Conservation (phyloP, 2,888 invertebrate species). For the Furcula furcula region DNA sequence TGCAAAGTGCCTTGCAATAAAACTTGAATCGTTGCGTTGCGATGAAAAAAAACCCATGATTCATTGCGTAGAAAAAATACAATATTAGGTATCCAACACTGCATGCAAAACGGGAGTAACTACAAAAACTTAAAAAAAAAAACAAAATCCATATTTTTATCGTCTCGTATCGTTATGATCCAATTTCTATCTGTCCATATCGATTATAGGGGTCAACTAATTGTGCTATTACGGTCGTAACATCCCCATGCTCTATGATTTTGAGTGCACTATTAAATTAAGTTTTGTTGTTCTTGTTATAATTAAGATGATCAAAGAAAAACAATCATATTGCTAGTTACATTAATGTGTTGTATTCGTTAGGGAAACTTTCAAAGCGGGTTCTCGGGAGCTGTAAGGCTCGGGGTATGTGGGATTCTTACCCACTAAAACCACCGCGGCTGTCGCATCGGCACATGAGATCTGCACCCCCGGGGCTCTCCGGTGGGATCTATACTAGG, state of each 20-base stretch:
- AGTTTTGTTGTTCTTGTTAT: not conserved
- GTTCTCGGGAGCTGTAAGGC: too few relatives aligned
- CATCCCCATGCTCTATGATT: not conserved
- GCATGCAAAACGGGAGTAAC: not conserved
- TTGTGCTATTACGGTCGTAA: not conserved
- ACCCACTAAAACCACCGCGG: too few relatives aligned
- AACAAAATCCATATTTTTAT: not conserved
- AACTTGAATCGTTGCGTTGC: too few relatives aligned
- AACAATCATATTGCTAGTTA: too few relatives aligned
- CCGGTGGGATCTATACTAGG: too few relatives aligned
- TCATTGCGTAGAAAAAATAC: not conserved
- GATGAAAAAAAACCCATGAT: too few relatives aligned
- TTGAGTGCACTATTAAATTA: not conserved
- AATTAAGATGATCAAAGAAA: constrained; percentile 2
- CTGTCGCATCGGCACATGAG: too few relatives aligned
- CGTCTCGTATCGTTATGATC: not conserved
- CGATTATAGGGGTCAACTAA: not conserved
- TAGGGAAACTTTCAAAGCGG: too few relatives aligned
- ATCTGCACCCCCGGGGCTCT: too few relatives aligned
- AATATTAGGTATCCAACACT: constrained; percentile 5
- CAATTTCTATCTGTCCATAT: not conserved
- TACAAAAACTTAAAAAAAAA: constrained; percentile 5
- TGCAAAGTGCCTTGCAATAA: constrained; percentile 1
- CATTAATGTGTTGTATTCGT: too few relatives aligned
- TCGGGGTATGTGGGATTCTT: too few relatives aligned